Evolutionary conservation across 2,888 invertebrate species (phyloP).

Genomic region (Sepiola atlantica): DNA sequence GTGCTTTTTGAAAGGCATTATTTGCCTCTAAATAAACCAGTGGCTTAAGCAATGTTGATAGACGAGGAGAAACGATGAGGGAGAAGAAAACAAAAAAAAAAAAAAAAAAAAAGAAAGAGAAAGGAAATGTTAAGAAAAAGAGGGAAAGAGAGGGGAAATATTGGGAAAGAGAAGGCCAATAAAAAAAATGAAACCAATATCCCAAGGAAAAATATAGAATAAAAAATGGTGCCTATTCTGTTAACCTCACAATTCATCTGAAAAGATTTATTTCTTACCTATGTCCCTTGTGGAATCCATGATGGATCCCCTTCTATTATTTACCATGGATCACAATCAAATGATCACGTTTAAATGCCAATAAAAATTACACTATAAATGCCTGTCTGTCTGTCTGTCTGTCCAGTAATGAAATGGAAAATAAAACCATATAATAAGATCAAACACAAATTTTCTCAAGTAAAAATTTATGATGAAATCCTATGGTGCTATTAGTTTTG

Average conservation of each 20-base stretch:
- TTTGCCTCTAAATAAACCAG: slow-evolving; percentile 6
- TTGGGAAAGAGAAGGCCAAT: background rate
- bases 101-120: too few species aligned
- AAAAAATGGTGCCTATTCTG: background rate
- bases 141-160: too few species aligned
- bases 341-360: background rate
- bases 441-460: too few species aligned
- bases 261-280: slow-evolving; percentile 2
- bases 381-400: too few species aligned
- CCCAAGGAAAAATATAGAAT: background rate
- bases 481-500: too few species aligned
- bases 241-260: background rate
- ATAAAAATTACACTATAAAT: background rate
- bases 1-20: background rate
- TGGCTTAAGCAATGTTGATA: background rate
- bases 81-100: background rate
- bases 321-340: background rate
- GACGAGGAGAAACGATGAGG: background rate
- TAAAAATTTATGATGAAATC: too few species aligned
- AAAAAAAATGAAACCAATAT: background rate
- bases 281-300: background rate
- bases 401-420: too few species aligned
- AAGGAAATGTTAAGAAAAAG: too few species aligned
- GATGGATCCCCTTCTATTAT: background rate
- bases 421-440: too few species aligned